Conservation (phyloP, 2,113 vertebrate genomes). For the Pteruthius melanotis region DNA sequence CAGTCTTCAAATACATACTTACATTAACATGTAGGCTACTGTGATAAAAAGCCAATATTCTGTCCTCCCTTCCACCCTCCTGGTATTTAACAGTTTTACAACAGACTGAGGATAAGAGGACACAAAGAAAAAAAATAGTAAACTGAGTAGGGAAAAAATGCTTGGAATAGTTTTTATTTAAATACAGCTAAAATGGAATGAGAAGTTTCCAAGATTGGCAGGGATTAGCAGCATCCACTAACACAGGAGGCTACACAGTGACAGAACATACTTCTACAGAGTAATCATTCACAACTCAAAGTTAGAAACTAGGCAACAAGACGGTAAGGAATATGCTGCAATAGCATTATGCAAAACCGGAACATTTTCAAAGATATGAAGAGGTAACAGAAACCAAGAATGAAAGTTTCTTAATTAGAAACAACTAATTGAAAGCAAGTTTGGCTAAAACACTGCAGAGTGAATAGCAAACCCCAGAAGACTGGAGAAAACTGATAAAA, state of each 20-base stretch:
- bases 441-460: background rate
- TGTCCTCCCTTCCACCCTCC: background rate
- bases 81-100: background rate
- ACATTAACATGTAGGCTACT: background rate
- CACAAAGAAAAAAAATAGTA: background rate
- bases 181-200: background rate
- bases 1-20: background rate
- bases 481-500: background rate
- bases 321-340: background rate
- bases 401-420: background rate
- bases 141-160: background rate
- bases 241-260: background rate
- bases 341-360: background rate
- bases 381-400: background rate
- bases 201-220: background rate
- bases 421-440: background rate
- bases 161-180: background rate
- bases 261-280: background rate
- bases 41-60: background rate
- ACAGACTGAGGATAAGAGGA: background rate
- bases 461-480: background rate
- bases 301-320: background rate
- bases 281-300: background rate
- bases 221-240: background rate
- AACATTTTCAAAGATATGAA: background rate